Percentiles rank a stretch among this genome's conserved stretches.
These are phyloP conservation scores for Epinotia ramella DNA, from an alignment of 2,888 invertebrate species.

Conservation along the genomic window DNA sequence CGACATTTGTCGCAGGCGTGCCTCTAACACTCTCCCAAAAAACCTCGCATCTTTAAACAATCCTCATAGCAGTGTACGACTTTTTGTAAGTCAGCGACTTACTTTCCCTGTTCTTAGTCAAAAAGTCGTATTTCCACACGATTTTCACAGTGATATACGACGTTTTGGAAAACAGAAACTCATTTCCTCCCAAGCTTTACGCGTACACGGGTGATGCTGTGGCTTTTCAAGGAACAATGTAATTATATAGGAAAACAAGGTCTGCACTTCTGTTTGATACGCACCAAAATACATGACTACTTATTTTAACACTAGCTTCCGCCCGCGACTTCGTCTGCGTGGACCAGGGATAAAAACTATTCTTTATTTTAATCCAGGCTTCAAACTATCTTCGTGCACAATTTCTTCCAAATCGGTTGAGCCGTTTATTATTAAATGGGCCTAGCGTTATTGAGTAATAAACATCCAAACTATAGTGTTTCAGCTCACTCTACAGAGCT, in stretches of 20 bases:
- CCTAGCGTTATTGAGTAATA: no score
- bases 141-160: neutral
- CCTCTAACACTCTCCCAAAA: neutral
- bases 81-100: neutral
- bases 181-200: neutral
- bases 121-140: neutral
- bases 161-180: neutral
- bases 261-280: neutral
- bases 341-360: no score
- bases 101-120: neutral
- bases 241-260: conserved; percentile 17
- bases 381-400: no score
- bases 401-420: no score
- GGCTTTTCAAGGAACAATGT: conserved; percentile 15
- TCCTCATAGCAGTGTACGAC: neutral
- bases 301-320: neutral
- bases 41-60: neutral
- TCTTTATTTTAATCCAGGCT: no score
- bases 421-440: no score
- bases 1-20: conserved; percentile 20
- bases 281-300: neutral
- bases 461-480: no score
- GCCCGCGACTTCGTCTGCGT: no score
- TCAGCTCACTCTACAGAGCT: no score
- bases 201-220: neutral